These are phyloP conservation scores for Nymphalis io DNA, from an alignment of 1,140 invertebrate species.

Conservation along the genomic window DNA sequence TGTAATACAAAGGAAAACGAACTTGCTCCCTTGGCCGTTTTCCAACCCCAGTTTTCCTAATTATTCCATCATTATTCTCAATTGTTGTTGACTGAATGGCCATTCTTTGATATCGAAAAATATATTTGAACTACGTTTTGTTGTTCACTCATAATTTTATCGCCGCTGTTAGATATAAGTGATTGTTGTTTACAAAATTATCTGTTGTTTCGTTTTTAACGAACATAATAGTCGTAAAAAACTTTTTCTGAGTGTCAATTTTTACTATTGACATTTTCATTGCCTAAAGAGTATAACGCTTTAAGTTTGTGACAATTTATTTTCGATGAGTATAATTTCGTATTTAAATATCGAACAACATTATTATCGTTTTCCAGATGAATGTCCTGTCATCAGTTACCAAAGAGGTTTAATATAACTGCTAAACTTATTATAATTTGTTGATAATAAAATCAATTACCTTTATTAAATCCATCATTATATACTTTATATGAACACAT, in stretches of 20 bases:
- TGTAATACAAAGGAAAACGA: background rate
- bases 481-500: too few relatives aligned
- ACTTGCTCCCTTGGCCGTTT: background rate
- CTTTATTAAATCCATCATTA: too few relatives aligned
- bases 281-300: too few relatives aligned
- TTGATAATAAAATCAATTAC: too few relatives aligned
- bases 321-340: too few relatives aligned
- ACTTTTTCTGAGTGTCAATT: background rate
- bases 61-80: constrained; percentile 12
- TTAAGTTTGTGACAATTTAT: too few relatives aligned
- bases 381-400: too few relatives aligned
- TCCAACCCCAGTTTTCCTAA: background rate
- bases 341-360: too few relatives aligned
- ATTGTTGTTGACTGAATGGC: background rate
- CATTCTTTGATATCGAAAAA: constrained; percentile 1
- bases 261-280: background rate
- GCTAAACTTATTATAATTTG: too few relatives aligned
- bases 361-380: too few relatives aligned
- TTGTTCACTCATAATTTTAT: background rate
- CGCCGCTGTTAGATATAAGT: background rate
- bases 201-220: background rate
- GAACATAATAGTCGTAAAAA: background rate
- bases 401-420: too few relatives aligned
- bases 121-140: background rate
- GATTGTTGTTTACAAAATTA: background rate